Conservation (phyloP, 2,113 vertebrate genomes). For the Calidris pugnax region DNA sequence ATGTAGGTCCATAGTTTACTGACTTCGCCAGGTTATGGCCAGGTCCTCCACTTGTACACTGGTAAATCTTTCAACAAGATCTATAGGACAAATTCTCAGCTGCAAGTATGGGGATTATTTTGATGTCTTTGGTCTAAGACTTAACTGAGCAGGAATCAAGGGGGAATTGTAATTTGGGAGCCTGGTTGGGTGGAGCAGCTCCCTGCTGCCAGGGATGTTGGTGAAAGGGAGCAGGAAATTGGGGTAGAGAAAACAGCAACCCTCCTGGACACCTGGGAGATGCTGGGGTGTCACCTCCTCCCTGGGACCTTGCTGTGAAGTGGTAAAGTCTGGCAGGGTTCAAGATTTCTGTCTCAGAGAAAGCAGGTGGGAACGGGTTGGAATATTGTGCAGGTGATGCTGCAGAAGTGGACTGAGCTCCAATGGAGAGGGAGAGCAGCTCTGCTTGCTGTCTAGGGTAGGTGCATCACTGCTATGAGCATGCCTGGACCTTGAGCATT, state of each 20-base stretch:
- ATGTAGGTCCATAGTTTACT: neutral
- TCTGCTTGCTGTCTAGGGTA: neutral
- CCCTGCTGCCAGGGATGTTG: neutral
- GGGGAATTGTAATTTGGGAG: neutral
- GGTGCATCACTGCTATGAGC: neutral
- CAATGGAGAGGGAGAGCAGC: accelerated
- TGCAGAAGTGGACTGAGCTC: neutral
- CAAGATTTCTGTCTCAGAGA: neutral
- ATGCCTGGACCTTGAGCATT: neutral
- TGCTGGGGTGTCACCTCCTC: neutral
- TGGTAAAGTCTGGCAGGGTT: neutral
- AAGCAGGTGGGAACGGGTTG: neutral
- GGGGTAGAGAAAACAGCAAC: neutral
- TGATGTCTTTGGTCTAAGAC: neutral
- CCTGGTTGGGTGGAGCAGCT: neutral
- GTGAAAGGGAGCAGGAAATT: neutral
- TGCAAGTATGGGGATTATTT: neutral
- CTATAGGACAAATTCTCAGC: neutral
- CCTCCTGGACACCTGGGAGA: neutral
- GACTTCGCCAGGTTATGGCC: neutral
- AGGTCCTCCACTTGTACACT: neutral
- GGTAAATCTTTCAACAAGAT: neutral
- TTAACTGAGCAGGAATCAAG: neutral
- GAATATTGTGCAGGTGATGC: neutral
- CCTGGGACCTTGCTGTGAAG: neutral